These are phyloP conservation scores for Fragum whitleyi DNA, from an alignment of 2,888 invertebrate species.

Conservation along the genomic window DNA sequence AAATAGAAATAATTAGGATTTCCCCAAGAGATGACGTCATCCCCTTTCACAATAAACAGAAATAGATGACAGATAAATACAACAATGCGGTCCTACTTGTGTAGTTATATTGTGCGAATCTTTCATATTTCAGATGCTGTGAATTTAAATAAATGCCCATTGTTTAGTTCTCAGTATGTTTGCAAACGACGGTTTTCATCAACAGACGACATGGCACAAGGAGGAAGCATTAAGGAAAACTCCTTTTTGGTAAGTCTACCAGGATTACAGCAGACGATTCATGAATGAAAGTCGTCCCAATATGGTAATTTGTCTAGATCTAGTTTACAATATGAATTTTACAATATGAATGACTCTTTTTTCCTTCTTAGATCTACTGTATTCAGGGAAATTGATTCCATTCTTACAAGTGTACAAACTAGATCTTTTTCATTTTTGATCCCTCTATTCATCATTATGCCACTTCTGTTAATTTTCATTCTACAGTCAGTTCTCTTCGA, in stretches of 20 bases:
- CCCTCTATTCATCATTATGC: too few relatives aligned
- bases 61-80: constrained; percentile 8
- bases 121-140: constrained; percentile 11
- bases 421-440: too few relatives aligned
- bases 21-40: constrained; percentile 5
- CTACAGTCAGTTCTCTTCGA: too few relatives aligned
- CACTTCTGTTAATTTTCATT: too few relatives aligned
- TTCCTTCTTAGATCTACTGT: too few relatives aligned
- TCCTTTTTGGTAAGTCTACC: neutral
- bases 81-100: neutral
- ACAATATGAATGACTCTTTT: too few relatives aligned
- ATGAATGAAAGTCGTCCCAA: too few relatives aligned
- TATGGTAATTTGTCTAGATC: too few relatives aligned
- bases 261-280: too few relatives aligned
- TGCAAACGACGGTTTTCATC: constrained; percentile 19
- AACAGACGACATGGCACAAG: constrained; percentile 1
- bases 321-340: too few relatives aligned
- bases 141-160: neutral
- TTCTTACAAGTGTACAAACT: too few relatives aligned
- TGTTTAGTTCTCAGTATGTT: neutral
- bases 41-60: neutral
- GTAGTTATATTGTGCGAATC: neutral
- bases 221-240: neutral
- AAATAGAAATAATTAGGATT: constrained; percentile 9
- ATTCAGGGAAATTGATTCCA: too few relatives aligned